phyloP scores from a whole-genome alignment of 1,140 invertebrate species.

The Drosophila ficusphila region DNA sequence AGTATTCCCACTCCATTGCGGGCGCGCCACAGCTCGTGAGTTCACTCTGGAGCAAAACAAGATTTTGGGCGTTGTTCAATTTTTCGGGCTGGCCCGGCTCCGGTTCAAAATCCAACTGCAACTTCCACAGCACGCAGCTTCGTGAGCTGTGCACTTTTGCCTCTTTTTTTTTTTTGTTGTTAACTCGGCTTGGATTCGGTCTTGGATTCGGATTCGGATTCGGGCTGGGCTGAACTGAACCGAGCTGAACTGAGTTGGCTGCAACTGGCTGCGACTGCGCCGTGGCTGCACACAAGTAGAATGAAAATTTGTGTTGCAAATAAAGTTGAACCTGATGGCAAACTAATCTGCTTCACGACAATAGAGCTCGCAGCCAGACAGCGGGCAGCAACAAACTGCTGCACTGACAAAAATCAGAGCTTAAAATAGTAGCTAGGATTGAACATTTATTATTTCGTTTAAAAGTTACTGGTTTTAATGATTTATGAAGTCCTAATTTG shows the following conservation, averaged over 20 bases:
- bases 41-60: conserved; percentile 73
- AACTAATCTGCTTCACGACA: conserved; percentile 82
- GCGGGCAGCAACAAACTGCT: conserved; percentile 41
- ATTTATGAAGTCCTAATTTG: no score
- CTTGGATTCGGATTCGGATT: conserved; percentile 13
- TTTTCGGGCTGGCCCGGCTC: conserved; percentile 66
- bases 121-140: conserved; percentile 66
- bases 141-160: conserved; percentile 61
- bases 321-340: conserved; percentile 82
- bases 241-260: no score
- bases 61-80: conserved; percentile 81
- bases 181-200: conserved; percentile 17
- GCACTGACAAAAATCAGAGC: conserved; percentile 4
- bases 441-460: no score
- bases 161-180: conserved; percentile 40
- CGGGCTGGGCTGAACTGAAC: conserved; percentile 23
- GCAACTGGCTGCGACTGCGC: conserved; percentile 38
- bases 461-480: no score
- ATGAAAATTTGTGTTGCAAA: conserved; percentile 82
- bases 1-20: conserved; percentile 27
- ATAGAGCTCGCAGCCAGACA: conserved; percentile 66
- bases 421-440: no score
- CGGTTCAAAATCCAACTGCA: conserved; percentile 41
- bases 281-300: conserved; percentile 71
- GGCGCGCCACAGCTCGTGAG: conserved; percentile 67